Base-by-base conservation (phyloP, 1,140 invertebrate genomes). In the Caenorhabditis tropicalis region DNA sequence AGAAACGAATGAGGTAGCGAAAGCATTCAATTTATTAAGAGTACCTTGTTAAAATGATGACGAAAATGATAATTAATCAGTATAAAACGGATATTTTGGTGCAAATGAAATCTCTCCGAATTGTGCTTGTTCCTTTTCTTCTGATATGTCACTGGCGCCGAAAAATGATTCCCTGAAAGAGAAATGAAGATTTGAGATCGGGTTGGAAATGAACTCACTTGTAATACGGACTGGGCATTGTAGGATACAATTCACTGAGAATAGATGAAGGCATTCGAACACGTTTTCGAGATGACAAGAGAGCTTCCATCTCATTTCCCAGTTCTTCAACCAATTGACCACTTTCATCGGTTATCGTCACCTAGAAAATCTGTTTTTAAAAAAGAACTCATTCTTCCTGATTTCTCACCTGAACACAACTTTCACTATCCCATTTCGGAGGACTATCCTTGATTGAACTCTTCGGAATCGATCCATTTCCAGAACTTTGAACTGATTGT, bases 41-140 rank as follows among this genome's bases (percentile, higher is more conserved):
- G 29, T 7, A 29, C 27, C 53, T 56, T 24, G 36, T 24, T 24
- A 46, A 21, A 46, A 74, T 74, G 65, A 74, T 74, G 43, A 43
- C 1, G 43, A 65, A 56, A 6, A 27, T 10, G 21, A 27, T 12
- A 43, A 74, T 82, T 21, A 82, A 53, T 86, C 85, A 36, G 84
- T 87, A 70, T 91, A 91, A 79, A 91, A 90, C 7, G 90, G 90
- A 83, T 91, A 91, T 88, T 91, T 91, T 12, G 90, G 90, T 10
- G 90, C 88, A 80, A 90, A 91, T 36, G 31, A 81, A 27, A 31
- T 85, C 49, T 88, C 85, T 24, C 90, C 90, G 58, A 85, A 90
- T 58, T 91, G 89, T 31, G 81, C 86, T 48, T 51, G 79, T 82
- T 91, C 90, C 39, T 90, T 88, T 19, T 91, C 90, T 31, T 91